phyloP scores from a whole-genome alignment of 64 coral and sea anemone genomes.

The Montipora capricornis region DNA sequence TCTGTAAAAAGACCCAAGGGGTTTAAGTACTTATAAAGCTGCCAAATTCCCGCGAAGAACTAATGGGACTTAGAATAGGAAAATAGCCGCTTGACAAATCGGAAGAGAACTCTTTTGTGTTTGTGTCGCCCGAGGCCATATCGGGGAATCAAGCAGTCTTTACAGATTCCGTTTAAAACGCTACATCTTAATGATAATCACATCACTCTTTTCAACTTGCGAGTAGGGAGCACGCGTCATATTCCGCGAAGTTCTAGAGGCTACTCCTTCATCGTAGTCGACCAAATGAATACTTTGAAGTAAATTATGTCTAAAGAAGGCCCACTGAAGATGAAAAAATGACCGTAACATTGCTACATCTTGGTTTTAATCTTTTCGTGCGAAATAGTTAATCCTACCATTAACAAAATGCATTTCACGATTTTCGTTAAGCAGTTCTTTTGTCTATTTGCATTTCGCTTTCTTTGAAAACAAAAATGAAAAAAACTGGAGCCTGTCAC shows the following conservation, averaged over 20 bases:
- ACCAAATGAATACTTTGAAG: background rate
- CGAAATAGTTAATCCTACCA: background rate
- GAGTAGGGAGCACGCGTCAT: background rate
- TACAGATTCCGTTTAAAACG: background rate
- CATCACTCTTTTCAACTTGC: background rate
- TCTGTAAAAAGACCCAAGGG: slow-evolving; percentile 21
- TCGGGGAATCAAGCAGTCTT: background rate
- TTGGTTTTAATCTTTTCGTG: background rate
- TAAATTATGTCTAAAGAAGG: background rate
- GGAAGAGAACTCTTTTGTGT: slow-evolving; percentile 26
- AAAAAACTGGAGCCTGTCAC: no score
- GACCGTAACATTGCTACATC: background rate
- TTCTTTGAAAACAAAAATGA: background rate
- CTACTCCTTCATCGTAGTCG: background rate
- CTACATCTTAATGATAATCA: background rate
- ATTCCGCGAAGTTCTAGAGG: background rate
- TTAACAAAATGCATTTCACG: background rate
- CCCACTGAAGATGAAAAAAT: background rate
- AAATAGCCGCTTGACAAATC: slow-evolving; percentile 13
- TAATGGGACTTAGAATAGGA: slow-evolving; percentile 22
- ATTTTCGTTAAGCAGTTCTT: background rate
- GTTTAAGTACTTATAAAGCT: background rate
- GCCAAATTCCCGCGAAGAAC: slow-evolving; percentile 40
- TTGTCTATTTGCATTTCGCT: background rate
- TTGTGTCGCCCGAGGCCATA: background rate